Conservation (phyloP, 2,113 vertebrate genomes). For the Isurus oxyrinchus region DNA sequence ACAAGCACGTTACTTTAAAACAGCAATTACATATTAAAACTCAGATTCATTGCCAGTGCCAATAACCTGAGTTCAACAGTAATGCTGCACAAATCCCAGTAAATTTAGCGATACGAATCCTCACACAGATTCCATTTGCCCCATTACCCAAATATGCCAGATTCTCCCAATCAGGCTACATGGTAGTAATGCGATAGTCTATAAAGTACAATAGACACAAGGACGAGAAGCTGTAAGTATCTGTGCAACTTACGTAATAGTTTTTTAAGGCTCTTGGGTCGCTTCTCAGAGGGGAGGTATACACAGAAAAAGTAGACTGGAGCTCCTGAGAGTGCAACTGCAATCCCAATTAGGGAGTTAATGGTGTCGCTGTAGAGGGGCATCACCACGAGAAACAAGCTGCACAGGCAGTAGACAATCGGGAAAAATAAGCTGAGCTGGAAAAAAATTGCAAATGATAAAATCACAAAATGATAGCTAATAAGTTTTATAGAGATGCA, state of each 20-base stretch:
- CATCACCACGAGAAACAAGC: slow-evolving; percentile 64
- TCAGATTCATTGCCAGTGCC: not conserved
- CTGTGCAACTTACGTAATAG: slow-evolving; percentile 50
- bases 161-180: not conserved
- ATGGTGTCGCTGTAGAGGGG: slow-evolving; percentile 68
- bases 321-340: slow-evolving; percentile 60
- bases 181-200: not conserved
- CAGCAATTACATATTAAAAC: not conserved
- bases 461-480: not conserved
- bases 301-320: slow-evolving; percentile 65
- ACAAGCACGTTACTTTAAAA: not conserved
- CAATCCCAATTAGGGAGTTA: slow-evolving; percentile 67
- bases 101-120: not conserved
- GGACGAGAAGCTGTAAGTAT: too few species aligned
- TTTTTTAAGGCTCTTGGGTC: slow-evolving; percentile 54
- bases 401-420: slow-evolving; percentile 65
- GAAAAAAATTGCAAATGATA: not conserved
- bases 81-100: not conserved
- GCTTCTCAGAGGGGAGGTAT: slow-evolving; percentile 55
- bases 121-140: not conserved
- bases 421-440: slow-evolving; percentile 70
- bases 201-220: not conserved
- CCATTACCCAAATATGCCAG: not conserved
- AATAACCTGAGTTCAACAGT: not conserved
- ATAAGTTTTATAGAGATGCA: not conserved